Conservation (phyloP, 1,140 invertebrate genomes). For the Calliopsis andreniformis region DNA sequence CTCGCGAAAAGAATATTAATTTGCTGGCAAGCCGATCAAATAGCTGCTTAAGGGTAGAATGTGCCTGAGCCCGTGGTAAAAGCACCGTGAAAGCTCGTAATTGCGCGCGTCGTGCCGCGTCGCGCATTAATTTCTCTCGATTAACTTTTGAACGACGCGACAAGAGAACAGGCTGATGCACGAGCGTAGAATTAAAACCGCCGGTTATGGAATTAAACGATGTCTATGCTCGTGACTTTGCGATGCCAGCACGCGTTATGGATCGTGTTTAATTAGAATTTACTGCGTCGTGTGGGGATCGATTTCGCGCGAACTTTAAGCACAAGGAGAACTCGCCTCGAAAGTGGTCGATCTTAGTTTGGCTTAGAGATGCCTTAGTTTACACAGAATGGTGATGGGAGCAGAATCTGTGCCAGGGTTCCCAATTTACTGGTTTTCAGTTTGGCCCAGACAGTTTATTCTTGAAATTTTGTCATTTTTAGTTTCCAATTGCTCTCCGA, state of each 20-base stretch:
- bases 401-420: too few relatives aligned
- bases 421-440: too few relatives aligned
- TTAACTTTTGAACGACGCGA: conserved; percentile 59
- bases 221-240: not conserved
- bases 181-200: conserved; percentile 44
- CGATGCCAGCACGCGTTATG: conserved; percentile 4
- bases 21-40: conserved; percentile 5
- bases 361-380: too few relatives aligned
- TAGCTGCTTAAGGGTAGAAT: conserved; percentile 38
- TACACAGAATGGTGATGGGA: too few relatives aligned
- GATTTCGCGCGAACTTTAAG: too few relatives aligned
- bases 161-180: conserved; percentile 46
- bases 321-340: too few relatives aligned
- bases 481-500: too few relatives aligned
- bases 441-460: too few relatives aligned
- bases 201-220: conserved; percentile 51
- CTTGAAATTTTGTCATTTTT: too few relatives aligned
- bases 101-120: conserved; percentile 23
- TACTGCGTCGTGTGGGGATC: not conserved
- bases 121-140: conserved; percentile 58
- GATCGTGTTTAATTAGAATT: conserved; percentile 50
- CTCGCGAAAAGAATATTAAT: conserved; percentile 1
- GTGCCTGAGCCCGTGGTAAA: conserved; percentile 40
- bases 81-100: conserved; percentile 56
- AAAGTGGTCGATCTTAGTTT: too few relatives aligned